Conservation (phyloP, 1,140 invertebrate genomes). For the Scaptomyza graminum region DNA sequence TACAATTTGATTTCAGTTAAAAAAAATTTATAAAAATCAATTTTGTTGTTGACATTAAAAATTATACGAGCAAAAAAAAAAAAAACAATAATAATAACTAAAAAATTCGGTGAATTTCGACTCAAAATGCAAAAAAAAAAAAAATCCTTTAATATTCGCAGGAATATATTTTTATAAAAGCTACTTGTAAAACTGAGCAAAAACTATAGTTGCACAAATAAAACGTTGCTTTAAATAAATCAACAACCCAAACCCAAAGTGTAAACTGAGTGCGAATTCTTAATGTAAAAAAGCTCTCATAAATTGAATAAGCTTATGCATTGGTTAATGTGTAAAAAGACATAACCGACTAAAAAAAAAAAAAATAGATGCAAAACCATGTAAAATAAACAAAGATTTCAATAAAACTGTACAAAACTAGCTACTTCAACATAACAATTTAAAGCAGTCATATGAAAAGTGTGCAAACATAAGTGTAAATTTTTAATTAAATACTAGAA, state of each 20-base stretch:
- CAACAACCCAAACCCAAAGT: slow-evolving; percentile 7
- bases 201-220: slow-evolving; percentile 13
- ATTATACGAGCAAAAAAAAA: slow-evolving; percentile 38
- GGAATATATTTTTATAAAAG: slow-evolving; percentile 13
- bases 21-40: slow-evolving; percentile 59
- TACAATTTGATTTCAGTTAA: slow-evolving; percentile 66
- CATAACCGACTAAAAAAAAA: no score
- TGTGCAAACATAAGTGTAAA: slow-evolving; percentile 31
- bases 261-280: background rate
- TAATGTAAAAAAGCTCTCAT: no score
- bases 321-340: no score
- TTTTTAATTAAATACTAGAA: slow-evolving; percentile 23
- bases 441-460: slow-evolving; percentile 22
- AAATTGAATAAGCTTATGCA: background rate
- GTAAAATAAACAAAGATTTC: no score
- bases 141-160: slow-evolving; percentile 7
- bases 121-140: slow-evolving; percentile 23
- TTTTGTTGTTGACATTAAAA: slow-evolving; percentile 71
- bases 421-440: slow-evolving; percentile 32
- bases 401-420: slow-evolving; percentile 39
- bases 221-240: background rate
- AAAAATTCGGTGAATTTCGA: slow-evolving; percentile 63
- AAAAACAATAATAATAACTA: slow-evolving; percentile 42
- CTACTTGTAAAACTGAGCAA: slow-evolving; percentile 7
- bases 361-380: no score